Base-by-base conservation (phyloP, 2,797 vertebrate species). In the Phoeniculus purpureus region DNA sequence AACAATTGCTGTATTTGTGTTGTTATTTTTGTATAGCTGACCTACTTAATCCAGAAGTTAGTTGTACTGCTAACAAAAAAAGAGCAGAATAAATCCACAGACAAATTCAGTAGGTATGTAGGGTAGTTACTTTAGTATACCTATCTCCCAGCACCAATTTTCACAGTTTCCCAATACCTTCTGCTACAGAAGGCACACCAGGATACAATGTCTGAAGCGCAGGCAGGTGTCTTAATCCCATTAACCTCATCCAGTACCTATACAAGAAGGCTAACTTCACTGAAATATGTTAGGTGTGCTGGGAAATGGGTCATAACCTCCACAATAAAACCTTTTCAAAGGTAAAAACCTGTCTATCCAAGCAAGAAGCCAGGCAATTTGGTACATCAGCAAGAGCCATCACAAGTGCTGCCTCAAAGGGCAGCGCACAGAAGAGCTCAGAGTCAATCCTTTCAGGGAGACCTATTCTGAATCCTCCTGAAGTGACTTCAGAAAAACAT, bases 11-110 rank as follows among this genome's bases (percentile, higher is more conserved):
- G 72, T 54, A 76, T 84, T 73, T 61, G 12, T 47, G 85, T 59
- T 78, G 10, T 59, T 87, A 64, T 70, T 81, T 73, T 78, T 59
- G 20, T 79, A 75, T 5, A 66, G 40, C 27, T 89, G 40, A 81
- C 29, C 40, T 75, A 75, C 64, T 87, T 90, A 71, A 82, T 54
- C 74, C 51, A 74, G 43, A 85, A 85, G 14, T 87, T 83, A 83
- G 12, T 52, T 61, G 12, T n/a, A 58, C 34, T 45, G 59, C 5
- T 25, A 83, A 50, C 18, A 50, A 55, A 23, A 5, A 15, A 52
- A 65, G 26, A 3, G 23, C 18, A 75, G 43, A 70, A 79, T 13
- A 81, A 81, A 55, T 40, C 23, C n/a, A 25, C 52, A 52, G 29
- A 75, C 20, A 65, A 94, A 78, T 34, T 54, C n/a, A 85, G 31